Base-by-base conservation (phyloP, 2,888 invertebrate species). In the Cephus pygmeus region DNA sequence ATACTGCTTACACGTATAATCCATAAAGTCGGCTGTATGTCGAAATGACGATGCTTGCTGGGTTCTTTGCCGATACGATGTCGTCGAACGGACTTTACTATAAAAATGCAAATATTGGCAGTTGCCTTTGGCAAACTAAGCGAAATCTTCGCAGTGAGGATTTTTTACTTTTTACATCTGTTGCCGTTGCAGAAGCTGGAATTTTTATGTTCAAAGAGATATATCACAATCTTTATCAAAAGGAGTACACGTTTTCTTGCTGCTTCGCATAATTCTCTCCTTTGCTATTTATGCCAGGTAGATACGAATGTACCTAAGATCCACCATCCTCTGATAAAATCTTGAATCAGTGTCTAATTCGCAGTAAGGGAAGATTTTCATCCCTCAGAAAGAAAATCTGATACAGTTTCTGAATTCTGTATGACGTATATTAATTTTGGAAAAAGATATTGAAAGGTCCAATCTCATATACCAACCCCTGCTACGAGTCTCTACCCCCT, bases 1-100 rank as follows among this genome's bases (percentile, higher is more conserved):
- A 79, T 77, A 79, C 80, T 76, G 73, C 56, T 69, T 36, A 56
- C 73, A 73, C 33, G 33, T 68, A 36, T 69, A 75, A 23, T 76
- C 56, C 73, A 79, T n/a, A 71, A 34, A 35, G 33, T n/a, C 69
- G 34, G 15, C 40, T 79, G 12, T 56, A 9, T 73, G 12, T 9
- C 69, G 33, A 31, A n/a, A 68, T 36, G 36, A 56, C 71, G 75
- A 56, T 79, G 71, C 74, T 79, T 75, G 74, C 75, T 56, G 56
- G 36, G 75, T 79, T 75, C 73, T 75, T 73, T 71, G 31, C 71
- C 71, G 23, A 71, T 69, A 68, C 73, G 71, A 76, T 73, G 68
- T 76, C 34, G 23, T 40, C 40, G 6, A 4, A 15, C 23, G 40
- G 15, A 40, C 6, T 40, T 15, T 40, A 15, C 6, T 40, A 40